These are phyloP conservation scores for Nicator chloris DNA, from an alignment of 2,113 vertebrate species.

Conservation along the genomic window DNA sequence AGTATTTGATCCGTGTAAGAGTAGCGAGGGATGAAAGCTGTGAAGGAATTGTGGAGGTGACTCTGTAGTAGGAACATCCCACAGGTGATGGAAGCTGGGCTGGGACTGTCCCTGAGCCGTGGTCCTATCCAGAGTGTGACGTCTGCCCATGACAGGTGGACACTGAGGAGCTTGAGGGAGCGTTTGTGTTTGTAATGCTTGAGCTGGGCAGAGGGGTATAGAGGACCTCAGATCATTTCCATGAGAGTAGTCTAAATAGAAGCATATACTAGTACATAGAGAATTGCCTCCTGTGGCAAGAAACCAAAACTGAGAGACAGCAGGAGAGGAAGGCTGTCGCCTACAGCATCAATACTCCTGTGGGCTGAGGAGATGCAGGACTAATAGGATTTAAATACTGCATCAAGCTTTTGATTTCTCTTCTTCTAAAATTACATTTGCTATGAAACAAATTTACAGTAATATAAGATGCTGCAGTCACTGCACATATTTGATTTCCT, in stretches of 20 bases:
- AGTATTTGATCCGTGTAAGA: rapidly evolving
- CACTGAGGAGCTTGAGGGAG: neutral
- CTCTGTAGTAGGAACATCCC: neutral
- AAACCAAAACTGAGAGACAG: neutral
- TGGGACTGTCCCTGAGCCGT: neutral
- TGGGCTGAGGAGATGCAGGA: neutral
- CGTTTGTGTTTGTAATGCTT: rapidly evolving
- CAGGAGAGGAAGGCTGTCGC: neutral
- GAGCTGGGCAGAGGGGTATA: neutral
- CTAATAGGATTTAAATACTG: conserved; percentile 24
- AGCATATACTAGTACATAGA: neutral
- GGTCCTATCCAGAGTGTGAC: neutral
- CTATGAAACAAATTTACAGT: neutral
- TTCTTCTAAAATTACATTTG: conserved; percentile 12
- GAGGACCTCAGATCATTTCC: neutral
- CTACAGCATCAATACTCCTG: neutral
- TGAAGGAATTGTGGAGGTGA: neutral
- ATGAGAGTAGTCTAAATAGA: neutral
- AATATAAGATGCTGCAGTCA: neutral
- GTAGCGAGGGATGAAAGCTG: neutral
- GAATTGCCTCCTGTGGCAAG: neutral
- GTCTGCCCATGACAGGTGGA: rapidly evolving
- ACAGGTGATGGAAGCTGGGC: neutral
- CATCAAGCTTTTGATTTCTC: conserved; percentile 6
- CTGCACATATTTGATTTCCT: conserved; percentile 30